Conservation (phyloP, 2,113 vertebrate genomes). For the Gasterosteus aculeatus region DNA sequence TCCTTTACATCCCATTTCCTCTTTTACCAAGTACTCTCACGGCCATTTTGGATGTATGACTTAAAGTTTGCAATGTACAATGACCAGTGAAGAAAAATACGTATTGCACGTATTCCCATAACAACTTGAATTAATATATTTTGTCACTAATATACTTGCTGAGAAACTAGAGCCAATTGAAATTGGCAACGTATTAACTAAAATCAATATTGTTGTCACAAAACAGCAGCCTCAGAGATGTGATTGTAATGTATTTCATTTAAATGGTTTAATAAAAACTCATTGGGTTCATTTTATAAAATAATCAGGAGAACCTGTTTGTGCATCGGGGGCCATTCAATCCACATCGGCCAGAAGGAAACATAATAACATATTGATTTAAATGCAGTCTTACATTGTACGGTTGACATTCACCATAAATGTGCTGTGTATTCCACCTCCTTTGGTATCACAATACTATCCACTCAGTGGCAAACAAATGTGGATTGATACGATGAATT, state of each 20-base stretch:
- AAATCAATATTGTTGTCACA: conserved; percentile 42
- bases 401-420: conserved; percentile 19
- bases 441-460: conserved; percentile 6
- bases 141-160: conserved; percentile 26
- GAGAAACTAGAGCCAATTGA: conserved; percentile 20
- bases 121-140: conserved; percentile 20
- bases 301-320: background rate
- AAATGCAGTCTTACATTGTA: conserved; percentile 2
- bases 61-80: conserved; percentile 3
- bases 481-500: conserved; percentile 16
- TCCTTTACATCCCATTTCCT: background rate
- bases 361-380: conserved; percentile 26
- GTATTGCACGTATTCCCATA: background rate
- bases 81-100: background rate
- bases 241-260: conserved; percentile 36
- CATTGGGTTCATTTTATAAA: conserved; percentile 36
- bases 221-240: conserved; percentile 41
- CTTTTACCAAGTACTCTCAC: conserved; percentile 27
- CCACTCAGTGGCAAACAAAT: background rate
- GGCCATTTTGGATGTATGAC: conserved; percentile 8
- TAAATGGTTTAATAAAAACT: conserved; percentile 24
- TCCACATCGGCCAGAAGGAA: conserved; percentile 9
- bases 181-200: conserved; percentile 39
- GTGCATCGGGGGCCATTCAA: background rate
- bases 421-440: background rate